Evolutionary conservation across 2,888 invertebrate species (phyloP).

Genomic region (Ormyrus thymus): DNA sequence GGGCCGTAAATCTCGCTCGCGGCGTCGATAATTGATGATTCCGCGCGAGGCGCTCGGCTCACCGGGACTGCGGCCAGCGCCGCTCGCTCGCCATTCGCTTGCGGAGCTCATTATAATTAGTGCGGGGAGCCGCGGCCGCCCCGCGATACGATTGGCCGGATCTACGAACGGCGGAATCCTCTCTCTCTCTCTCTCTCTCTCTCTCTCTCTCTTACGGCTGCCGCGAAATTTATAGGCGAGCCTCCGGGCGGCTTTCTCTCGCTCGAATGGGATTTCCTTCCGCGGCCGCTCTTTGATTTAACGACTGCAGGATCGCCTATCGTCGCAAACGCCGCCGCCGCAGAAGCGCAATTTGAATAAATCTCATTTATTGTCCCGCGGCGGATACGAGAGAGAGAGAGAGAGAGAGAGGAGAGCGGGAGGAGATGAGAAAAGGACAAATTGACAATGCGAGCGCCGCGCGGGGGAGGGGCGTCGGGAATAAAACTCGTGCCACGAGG

Average conservation of each 20-base stretch:
- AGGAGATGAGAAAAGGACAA: conserved; percentile 50
- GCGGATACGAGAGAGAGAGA: conserved; percentile 33
- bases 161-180: conserved; percentile 47
- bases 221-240: conserved; percentile 66
- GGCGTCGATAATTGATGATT: conserved; percentile 47
- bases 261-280: conserved; percentile 43
- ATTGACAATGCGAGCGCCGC: neutral
- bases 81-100: conserved; percentile 59
- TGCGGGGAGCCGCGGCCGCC: conserved; percentile 55
- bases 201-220: conserved; percentile 48
- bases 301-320: conserved; percentile 38
- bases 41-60: neutral
- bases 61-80: conserved; percentile 29
- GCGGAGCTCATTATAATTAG: conserved; percentile 69
- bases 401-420: conserved; percentile 18
- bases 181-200: conserved; percentile 48
- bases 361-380: conserved; percentile 55
- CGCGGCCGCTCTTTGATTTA: conserved; percentile 48
- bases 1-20: conserved; percentile 36
- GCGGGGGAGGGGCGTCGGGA: neutral
- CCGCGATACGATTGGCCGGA: conserved; percentile 56
- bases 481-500: too few species aligned
- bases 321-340: conserved; percentile 12
- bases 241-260: conserved; percentile 59
- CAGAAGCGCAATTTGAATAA: conserved; percentile 53